Conservation (phyloP, 2,113 vertebrate genomes). For the Scartelaos histophorus region DNA sequence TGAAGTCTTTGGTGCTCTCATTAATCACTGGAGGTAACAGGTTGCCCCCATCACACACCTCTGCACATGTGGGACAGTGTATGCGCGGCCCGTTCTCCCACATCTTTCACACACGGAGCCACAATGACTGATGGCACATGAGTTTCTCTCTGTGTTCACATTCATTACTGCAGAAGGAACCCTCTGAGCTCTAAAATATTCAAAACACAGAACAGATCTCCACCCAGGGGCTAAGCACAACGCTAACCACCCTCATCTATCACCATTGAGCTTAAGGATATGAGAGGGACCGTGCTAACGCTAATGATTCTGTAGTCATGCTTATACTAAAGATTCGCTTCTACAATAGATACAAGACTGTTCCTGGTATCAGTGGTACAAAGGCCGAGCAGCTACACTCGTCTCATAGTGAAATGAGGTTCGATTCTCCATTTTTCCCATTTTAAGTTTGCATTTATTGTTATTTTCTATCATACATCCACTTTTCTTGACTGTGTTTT, state of each 20-base stretch:
- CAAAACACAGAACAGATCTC: conserved; percentile 62
- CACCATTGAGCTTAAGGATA: too few relatives aligned
- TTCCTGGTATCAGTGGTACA: too few relatives aligned
- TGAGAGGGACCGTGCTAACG: conserved; percentile 30
- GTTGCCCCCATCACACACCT: conserved; percentile 39
- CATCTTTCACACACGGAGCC: neutral
- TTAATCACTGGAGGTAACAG: conserved; percentile 30
- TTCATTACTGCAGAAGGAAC: conserved; percentile 59
- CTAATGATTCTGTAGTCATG: neutral
- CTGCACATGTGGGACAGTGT: conserved; percentile 20
- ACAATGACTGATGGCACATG: conserved; percentile 50
- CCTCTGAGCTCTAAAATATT: conserved; percentile 68
- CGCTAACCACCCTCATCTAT: conserved; percentile 21
- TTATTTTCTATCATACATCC: too few relatives aligned
- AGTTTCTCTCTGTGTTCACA: conserved; percentile 37
- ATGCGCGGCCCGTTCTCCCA: conserved; percentile 10
- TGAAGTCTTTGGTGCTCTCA: conserved; percentile 8
- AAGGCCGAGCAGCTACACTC: too few relatives aligned
- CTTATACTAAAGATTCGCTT: too few relatives aligned
- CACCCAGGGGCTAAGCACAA: conserved; percentile 34
- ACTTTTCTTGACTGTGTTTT: too few relatives aligned
- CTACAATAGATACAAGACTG: too few relatives aligned
- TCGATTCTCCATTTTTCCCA: too few relatives aligned
- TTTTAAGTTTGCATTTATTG: too few relatives aligned
- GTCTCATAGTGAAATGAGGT: too few relatives aligned